Evolutionary conservation across 2,888 invertebrate species (phyloP), one percentile per base, ranked within the genome.

Genomic region (Amphipoea oculea): DNA sequence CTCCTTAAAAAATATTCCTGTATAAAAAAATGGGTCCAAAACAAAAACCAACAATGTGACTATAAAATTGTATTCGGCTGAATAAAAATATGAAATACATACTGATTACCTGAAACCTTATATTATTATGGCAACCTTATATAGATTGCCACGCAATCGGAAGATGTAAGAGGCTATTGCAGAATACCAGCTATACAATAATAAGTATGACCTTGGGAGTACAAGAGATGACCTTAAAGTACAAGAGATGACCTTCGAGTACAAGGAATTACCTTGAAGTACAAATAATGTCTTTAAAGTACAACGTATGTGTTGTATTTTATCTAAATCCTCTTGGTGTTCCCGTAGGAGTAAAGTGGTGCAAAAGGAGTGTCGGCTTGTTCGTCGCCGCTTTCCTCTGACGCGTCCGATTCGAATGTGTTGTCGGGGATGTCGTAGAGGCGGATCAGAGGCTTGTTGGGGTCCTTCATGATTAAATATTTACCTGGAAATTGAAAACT

Each of bases 351-450:
- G 92, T 97, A 97, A 2, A 97, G 92, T 6, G 97, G 97, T 23
- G 97, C 96, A 89, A 97, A 97, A 51, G 97, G 96, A 14, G 96
- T 96, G 88, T 97, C 97, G 0, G 94, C 95, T 65, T 93, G 97
- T 75, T 97, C 99, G 89, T 98, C 98, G 23, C 98, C 98, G 72
- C 98, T 98, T 81, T 98, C 98, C 72, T 99, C 98, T 14, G 99
- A 99, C n/a, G 99, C 99, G 94, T 99, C 99, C 65, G 99, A 99
- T 93, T 99, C 99, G 96, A 99, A 99, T 0, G 99, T 99, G 94
- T 99, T 99, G 95, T 99, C 99, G 74, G 99, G 99, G 94, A 99
- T 99, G 95, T 99, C 99, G 95, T 99, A 99, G 89, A 99, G 97
- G 88, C 99, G 98, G 90, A 99, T 99, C 97, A 99, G 98, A 0